These are phyloP conservation scores for Spicauda simplicius DNA, from an alignment of 2,888 invertebrate genomes.

Conservation along the genomic window DNA sequence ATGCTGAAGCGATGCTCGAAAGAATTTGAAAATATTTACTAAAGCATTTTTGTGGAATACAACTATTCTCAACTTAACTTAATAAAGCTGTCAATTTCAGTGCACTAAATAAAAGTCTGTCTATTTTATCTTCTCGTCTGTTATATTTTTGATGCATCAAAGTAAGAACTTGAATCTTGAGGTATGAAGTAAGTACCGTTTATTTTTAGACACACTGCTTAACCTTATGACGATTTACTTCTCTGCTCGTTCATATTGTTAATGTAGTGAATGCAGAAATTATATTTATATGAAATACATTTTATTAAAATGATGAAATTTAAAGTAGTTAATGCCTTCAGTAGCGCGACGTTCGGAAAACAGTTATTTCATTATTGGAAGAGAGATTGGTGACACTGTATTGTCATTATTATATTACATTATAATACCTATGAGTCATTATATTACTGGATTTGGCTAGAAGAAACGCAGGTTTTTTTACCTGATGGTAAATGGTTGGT, in stretches of 20 bases:
- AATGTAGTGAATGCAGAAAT: not conserved
- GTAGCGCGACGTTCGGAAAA: no score
- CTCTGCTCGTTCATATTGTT: not conserved
- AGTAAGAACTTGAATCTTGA: not conserved
- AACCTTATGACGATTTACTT: not conserved
- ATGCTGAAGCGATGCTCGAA: not conserved
- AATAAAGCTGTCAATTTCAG: not conserved
- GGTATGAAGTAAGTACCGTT: not conserved
- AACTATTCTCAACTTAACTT: not conserved
- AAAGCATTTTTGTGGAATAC: not conserved
- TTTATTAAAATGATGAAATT: not conserved
- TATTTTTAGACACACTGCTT: not conserved
- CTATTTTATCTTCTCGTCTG: not conserved
- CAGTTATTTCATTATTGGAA: no score
- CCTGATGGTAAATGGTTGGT: no score
- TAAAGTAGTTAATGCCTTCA: no score
- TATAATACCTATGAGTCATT: no score
- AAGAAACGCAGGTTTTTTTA: no score
- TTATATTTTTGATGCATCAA: not conserved
- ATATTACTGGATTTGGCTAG: no score
- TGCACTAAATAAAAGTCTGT: not conserved
- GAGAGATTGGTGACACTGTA: no score
- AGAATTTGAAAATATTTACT: not conserved
- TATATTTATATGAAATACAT: not conserved
- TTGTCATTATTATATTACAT: no score